Base-by-base conservation (phyloP, 1,140 invertebrate genomes). In the Berghia stephanieae region DNA sequence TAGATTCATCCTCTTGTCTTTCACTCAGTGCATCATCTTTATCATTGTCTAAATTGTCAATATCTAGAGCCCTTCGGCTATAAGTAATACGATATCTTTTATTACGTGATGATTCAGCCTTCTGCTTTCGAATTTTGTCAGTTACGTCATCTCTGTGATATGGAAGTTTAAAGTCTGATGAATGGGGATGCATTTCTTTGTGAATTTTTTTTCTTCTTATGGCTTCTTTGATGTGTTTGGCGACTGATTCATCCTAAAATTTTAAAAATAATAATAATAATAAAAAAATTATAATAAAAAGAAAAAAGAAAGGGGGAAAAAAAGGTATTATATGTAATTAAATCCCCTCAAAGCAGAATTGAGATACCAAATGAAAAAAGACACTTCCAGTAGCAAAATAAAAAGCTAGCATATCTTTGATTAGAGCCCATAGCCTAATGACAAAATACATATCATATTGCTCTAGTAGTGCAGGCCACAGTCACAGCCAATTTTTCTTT, bases 141-240 rank as follows among this genome's bases (percentile, higher is more conserved):
- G 71, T 46, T 3, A 75, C 6, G 21, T 75, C 55, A 8, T 31
- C 63, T 40, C 43, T 42, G 38, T 66, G 40, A 49, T 13, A 24
- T 16, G 18, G 42, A 66, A 66, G 72, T 68, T 4, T 34, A 31
- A 83, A 77, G 66, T 81, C 70, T 6, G 75, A 67, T 13, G 73
- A 60, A 69, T 87, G 85, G n/a, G 75, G 79, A 72, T 86, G 85
- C 68, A 85, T 84, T 68, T 85, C 82, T 44, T 79, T 84, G 57
- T 83, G 79, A n/a, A 88, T 55, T 77, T 87, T 87, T 38, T 85
- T 84, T 55, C 84, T 84, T 46, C 81, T 78, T 34, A 88, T 84
- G 1, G 85, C 85, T 68, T 85, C 83, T 76, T 81, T 80, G 40
- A 88, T 84, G 31, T 82, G 82, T 55, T 66, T 80, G 36, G 85